Percentiles rank a stretch among this genome's conserved stretches.
phyloP scores from a whole-genome alignment of 2,888 invertebrate species.

The Plemyria rubiginata region DNA sequence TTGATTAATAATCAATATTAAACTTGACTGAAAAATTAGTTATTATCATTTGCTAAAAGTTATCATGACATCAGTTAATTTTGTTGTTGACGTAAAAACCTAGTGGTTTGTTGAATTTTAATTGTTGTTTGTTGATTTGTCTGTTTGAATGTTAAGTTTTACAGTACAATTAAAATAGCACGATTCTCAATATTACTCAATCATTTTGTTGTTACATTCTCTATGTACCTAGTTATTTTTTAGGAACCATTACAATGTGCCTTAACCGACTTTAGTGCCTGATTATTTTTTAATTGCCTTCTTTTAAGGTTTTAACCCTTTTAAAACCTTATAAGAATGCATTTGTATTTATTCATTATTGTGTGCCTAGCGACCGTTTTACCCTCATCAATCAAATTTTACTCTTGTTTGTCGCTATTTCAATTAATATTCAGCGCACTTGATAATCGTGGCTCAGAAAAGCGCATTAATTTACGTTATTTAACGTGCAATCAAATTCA shows the following conservation, averaged over 20 bases:
- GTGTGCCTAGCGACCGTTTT: constrained; percentile 59
- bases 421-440: constrained; percentile 30
- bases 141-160: constrained; percentile 1
- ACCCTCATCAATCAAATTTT: constrained; percentile 44
- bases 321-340: constrained; percentile 31
- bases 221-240: constrained; percentile 18
- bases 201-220: neutral
- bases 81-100: neutral
- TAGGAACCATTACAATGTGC: constrained; percentile 69
- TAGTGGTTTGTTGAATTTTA: neutral
- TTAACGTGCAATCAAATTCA: constrained; percentile 42
- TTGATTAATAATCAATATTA: no score
- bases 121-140: constrained; percentile 3
- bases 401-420: constrained; percentile 29
- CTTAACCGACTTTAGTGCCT: constrained; percentile 71
- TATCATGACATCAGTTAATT: neutral
- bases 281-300: constrained; percentile 53
- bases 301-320: constrained; percentile 55
- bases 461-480: constrained; percentile 41
- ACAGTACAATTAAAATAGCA: neutral
- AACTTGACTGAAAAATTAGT: no score
- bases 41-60: neutral
- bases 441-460: constrained; percentile 24
- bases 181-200: neutral
- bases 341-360: constrained; percentile 31